These are phyloP conservation scores for Drosophila gunungcola DNA, from an alignment of 1,140 invertebrate genomes.

Conservation along the genomic window DNA sequence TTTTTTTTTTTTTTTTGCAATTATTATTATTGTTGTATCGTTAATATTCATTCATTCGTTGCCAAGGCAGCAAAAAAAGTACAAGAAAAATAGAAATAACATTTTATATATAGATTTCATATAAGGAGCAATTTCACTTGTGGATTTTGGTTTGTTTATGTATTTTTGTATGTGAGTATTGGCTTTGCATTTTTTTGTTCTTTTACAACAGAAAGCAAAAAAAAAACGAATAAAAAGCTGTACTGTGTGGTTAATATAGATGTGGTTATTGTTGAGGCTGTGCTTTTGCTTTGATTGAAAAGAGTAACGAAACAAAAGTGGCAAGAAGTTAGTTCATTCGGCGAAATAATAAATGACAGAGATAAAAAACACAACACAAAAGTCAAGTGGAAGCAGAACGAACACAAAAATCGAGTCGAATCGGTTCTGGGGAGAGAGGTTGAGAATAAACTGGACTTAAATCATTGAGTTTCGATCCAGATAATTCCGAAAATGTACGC, in stretches of 20 bases:
- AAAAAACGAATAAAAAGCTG: slow-evolving; percentile 38
- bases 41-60: slow-evolving; percentile 75
- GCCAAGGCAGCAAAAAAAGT: slow-evolving; percentile 81
- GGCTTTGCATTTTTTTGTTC: slow-evolving; percentile 24
- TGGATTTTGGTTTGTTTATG: slow-evolving; percentile 47
- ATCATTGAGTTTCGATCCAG: not conserved
- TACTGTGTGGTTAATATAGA: slow-evolving; percentile 34
- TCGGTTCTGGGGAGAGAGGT: not conserved
- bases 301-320: slow-evolving; percentile 22
- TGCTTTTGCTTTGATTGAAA: slow-evolving; percentile 43
- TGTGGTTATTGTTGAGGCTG: slow-evolving; percentile 41
- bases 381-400: slow-evolving; percentile 38
- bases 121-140: slow-evolving; percentile 47
- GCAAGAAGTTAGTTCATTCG: slow-evolving; percentile 43
- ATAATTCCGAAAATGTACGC: not conserved
- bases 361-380: slow-evolving; percentile 34
- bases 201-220: slow-evolving; percentile 37
- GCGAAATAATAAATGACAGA: slow-evolving; percentile 17
- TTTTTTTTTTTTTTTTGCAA: slow-evolving; percentile 23
- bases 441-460: slow-evolving; percentile 9
- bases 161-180: slow-evolving; percentile 43
- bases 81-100: slow-evolving; percentile 81
- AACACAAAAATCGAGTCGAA: slow-evolving; percentile 47
- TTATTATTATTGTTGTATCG: slow-evolving; percentile 40
- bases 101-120: slow-evolving; percentile 65